phyloP scores from a whole-genome alignment of 2,797 vertebrate genomes.

The Eulemur mongoz region DNA sequence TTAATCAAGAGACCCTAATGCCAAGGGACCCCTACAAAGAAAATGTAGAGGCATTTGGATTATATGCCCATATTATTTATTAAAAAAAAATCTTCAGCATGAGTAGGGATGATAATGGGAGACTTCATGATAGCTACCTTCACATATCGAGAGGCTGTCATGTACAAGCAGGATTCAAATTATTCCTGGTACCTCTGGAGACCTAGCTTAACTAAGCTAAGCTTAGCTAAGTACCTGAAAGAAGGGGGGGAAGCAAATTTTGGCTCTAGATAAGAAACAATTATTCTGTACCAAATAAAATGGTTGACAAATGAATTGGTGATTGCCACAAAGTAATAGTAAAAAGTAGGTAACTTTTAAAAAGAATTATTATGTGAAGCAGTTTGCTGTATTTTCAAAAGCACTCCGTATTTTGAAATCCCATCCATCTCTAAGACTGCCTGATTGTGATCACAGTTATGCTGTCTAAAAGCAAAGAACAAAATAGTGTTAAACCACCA shows the following conservation, averaged over 20 bases:
- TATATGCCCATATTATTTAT: neutral
- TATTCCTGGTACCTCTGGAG: neutral
- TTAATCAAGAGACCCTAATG: conserved; percentile 26
- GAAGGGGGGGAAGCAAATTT: neutral
- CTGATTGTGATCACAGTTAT: neutral
- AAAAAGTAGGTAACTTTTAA: conserved; percentile 24
- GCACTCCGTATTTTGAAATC: neutral
- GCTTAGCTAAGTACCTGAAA: neutral
- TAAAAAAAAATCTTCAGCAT: neutral
- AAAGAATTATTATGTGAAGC: neutral
- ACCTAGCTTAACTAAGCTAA: neutral
- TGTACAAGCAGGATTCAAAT: neutral
- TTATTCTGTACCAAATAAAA: neutral
- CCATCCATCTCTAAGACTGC: neutral
- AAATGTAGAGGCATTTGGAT: neutral
- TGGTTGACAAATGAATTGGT: neutral
- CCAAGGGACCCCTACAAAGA: neutral
- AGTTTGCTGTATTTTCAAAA: neutral
- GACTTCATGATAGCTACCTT: neutral
- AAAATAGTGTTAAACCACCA: neutral
- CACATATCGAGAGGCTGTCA: neutral
- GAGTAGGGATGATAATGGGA: neutral
- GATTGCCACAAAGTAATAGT: neutral
- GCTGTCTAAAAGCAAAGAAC: conserved; percentile 6
- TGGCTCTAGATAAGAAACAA: neutral